phyloP scores from a whole-genome alignment of 2,797 vertebrate genomes.

The Morelia viridis region DNA sequence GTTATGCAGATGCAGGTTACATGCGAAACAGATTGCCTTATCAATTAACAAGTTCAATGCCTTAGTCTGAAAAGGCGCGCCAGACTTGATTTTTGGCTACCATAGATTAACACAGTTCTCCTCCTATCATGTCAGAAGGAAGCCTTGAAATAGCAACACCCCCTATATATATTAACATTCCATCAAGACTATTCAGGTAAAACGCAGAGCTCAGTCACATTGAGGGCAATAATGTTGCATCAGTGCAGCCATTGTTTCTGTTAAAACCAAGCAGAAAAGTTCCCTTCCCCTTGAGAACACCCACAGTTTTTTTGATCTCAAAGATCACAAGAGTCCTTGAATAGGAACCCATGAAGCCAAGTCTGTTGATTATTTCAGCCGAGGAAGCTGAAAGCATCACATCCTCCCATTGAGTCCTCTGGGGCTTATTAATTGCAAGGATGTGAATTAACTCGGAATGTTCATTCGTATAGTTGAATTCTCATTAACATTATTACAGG shows the following conservation, averaged over 20 bases:
- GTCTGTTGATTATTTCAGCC: slow-evolving; percentile 60
- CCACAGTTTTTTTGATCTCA: neutral
- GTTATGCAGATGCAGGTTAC: neutral
- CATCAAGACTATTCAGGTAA: too few relatives aligned
- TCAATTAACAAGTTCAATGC: neutral
- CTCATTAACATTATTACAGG: slow-evolving; percentile 75
- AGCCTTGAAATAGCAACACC: too few relatives aligned
- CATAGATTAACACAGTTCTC: too few relatives aligned
- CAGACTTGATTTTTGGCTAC: too few relatives aligned
- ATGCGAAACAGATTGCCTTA: neutral
- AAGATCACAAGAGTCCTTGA: neutral
- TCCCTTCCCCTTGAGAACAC: neutral
- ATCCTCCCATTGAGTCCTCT: slow-evolving; percentile 40
- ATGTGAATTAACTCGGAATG: slow-evolving; percentile 76
- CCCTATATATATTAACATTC: too few relatives aligned
- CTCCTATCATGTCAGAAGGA: too few relatives aligned
- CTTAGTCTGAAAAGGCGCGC: neutral
- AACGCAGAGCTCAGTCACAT: neutral
- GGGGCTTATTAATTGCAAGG: slow-evolving; percentile 74
- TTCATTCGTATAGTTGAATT: slow-evolving; percentile 74
- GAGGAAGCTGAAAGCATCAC: slow-evolving; percentile 52
- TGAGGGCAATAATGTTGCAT: neutral
- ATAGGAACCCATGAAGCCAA: slow-evolving; percentile 25
- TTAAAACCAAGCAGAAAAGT: neutral
- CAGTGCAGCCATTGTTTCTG: neutral